Base-by-base conservation (phyloP, 2,113 vertebrate species). In the Anolis carolinensis region DNA sequence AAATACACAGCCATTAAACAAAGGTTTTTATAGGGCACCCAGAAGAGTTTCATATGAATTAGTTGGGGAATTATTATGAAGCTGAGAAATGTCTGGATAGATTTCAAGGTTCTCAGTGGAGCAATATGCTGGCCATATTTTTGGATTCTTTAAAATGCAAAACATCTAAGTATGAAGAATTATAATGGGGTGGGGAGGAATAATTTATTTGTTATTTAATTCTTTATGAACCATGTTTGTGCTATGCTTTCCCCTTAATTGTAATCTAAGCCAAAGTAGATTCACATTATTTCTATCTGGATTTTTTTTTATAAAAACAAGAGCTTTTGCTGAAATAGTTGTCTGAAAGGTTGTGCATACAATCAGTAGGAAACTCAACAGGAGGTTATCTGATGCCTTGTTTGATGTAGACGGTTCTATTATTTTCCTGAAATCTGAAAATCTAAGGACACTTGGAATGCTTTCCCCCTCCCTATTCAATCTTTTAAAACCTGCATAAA, bases 11-110 rank as follows among this genome's bases (percentile, higher is more conserved):
- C 76, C 90, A 73, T 90, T 84, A 77, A 89, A 88, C 34, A 81
- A 92, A 76, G 59, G n/a, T 77, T 90, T 94, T 90, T 87, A 80
- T 85, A 91, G 85, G 77, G 27, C 87, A 36, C 68, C 90, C 73
- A 84, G 73, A 86, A 90, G 50, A 86, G 67, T 89, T 93, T 91
- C 84, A 83, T 80, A 59, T 88, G 84, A 92, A 81, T 20, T 80
- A 68, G 77, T 90, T 87, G 85, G 79, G 82, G 90, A 84, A 91
- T 30, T 68, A n/a, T 85, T 84, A 74, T 90, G 59, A 73, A 80
- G 73, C 92, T 87, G 62, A 36, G 55, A 84, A 83, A 74, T 76
- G 39, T 50, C 44, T 87, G 85, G 55, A 73, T 89, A 83, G 90
- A 89, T 90, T 39, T 81, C 80, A 87, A n/a, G 67, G 11, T 86